Conservation (phyloP, 2,888 invertebrate genomes). For the Mimumesa dahlbomi region DNA sequence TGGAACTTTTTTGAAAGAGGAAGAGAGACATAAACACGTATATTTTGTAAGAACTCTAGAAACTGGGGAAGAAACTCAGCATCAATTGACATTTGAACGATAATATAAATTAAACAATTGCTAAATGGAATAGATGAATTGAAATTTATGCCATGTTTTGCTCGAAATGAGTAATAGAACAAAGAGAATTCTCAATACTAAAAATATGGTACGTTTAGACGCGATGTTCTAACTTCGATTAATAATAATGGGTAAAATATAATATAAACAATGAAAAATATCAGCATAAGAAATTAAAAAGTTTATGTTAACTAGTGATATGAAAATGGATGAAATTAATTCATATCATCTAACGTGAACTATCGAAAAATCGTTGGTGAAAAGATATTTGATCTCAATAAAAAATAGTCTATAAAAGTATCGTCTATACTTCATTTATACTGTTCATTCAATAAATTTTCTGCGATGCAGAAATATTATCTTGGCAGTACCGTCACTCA, state of each 20-base stretch:
- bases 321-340: slow-evolving; percentile 35
- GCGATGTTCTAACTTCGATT: slow-evolving; percentile 15
- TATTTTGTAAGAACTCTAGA: background rate
- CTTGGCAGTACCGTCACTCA: slow-evolving; percentile 70
- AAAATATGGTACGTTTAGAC: slow-evolving; percentile 40
- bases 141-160: slow-evolving; percentile 9
- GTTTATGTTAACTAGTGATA: slow-evolving; percentile 45
- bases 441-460: slow-evolving; percentile 50
- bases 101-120: slow-evolving; percentile 11
- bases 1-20: background rate
- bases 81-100: background rate
- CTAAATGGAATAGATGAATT: background rate
- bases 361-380: slow-evolving; percentile 41
- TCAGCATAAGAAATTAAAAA: slow-evolving; percentile 41
- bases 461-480: slow-evolving; percentile 57
- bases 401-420: slow-evolving; percentile 61
- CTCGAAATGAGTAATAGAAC: slow-evolving; percentile 24
- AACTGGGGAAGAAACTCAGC: background rate
- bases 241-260: slow-evolving; percentile 32
- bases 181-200: slow-evolving; percentile 29
- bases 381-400: slow-evolving; percentile 52
- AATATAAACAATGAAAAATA: slow-evolving; percentile 47
- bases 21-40: background rate
- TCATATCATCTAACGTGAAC: slow-evolving; percentile 45
- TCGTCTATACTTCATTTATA: slow-evolving; percentile 52